Percentiles rank a stretch among this genome's conserved stretches.
phyloP scores from a whole-genome alignment of 2,797 vertebrate species.

The Melopsittacus undulatus region DNA sequence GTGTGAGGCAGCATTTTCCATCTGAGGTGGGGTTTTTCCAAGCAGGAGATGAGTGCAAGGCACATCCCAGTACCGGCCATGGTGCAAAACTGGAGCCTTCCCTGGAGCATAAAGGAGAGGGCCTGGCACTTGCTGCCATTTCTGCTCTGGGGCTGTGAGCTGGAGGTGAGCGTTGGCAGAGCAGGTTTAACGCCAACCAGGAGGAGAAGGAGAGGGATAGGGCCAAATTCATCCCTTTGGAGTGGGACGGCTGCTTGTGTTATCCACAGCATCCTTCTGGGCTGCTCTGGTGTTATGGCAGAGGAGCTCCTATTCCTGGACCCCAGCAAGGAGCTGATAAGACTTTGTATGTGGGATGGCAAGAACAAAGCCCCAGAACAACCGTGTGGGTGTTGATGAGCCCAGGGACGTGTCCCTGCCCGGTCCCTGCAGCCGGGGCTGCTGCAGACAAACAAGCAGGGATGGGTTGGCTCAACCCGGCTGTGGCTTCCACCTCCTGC shows the following conservation, averaged over 20 bases:
- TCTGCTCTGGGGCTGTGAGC: fast-evolving
- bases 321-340: fast-evolving
- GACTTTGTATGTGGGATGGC: not conserved
- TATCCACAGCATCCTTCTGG: fast-evolving
- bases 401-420: not conserved
- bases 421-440: not conserved
- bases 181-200: not conserved
- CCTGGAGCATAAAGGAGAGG: not conserved
- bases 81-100: not conserved
- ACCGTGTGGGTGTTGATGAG: not conserved
- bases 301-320: not conserved
- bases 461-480: not conserved
- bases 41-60: fast-evolving
- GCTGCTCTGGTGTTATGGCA: fast-evolving
- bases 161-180: not conserved
- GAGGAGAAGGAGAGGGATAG: not conserved
- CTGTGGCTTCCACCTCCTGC: not conserved
- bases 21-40: not conserved
- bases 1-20: not conserved
- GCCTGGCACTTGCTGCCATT: fast-evolving
- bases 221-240: fast-evolving
- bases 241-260: not conserved
- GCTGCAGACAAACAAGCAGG: not conserved
- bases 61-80: fast-evolving
- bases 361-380: not conserved